Conservation (phyloP, 2,888 invertebrate species). For the Anodontia alba region DNA sequence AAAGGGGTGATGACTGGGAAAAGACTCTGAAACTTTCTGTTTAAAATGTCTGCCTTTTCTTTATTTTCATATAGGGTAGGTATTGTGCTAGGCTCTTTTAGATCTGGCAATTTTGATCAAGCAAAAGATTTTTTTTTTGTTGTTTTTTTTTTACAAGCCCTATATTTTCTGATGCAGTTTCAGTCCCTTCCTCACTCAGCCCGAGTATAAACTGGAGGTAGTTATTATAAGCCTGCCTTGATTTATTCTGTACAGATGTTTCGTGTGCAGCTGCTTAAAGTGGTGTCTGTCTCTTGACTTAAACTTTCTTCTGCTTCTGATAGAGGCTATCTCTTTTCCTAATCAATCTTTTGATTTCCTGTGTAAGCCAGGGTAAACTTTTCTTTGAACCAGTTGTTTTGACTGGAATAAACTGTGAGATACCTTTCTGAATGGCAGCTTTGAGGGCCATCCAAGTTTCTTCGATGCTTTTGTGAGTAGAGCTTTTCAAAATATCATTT, state of each 20-base stretch:
- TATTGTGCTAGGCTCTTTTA: conserved; percentile 1
- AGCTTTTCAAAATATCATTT: not conserved
- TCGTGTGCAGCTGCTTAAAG: not conserved
- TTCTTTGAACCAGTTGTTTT: not conserved
- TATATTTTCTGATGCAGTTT: not conserved
- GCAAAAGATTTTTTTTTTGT: not conserved
- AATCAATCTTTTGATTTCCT: conserved; percentile 4
- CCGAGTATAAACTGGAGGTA: conserved; percentile 1
- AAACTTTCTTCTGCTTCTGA: not conserved
- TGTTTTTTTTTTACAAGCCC: not conserved
- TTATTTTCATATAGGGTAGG: not conserved
- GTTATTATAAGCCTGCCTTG: not conserved
- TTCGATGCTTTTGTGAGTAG: not conserved
- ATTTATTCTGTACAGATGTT: not conserved
- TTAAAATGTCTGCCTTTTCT: not conserved
- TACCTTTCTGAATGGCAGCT: not conserved
- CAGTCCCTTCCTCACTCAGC: not conserved
- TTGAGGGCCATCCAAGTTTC: not conserved
- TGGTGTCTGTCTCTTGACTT: not conserved
- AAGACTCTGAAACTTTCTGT: conserved; percentile 1
- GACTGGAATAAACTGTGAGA: not conserved
- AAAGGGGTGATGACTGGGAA: not conserved
- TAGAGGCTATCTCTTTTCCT: not conserved
- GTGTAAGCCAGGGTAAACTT: conserved; percentile 9
- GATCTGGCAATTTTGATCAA: conserved; percentile 1